Base-by-base conservation (phyloP, 2,797 vertebrate genomes). In the Trachops cirrhosus region DNA sequence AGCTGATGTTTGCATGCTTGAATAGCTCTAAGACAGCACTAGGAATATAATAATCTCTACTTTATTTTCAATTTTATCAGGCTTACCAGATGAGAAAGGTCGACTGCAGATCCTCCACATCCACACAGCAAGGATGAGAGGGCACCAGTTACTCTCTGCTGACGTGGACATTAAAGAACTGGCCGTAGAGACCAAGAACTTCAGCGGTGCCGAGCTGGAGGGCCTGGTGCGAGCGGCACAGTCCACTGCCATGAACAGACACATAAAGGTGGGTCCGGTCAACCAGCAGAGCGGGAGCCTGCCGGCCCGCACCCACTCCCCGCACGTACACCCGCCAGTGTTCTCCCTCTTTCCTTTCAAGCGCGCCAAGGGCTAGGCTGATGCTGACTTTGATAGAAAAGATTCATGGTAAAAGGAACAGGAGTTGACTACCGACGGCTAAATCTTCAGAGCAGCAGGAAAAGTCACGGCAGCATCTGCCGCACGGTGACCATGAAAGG, bases 161-260 rank as follows among this genome's bases (percentile, higher is more conserved):
- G 99, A 99, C 0, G 99, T 99, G 44, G 98, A 99, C 89, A 74
- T 99, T 26, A 97, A 98, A 18, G 99, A 99, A 89, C 98, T 99
- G 87, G 99, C 99, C 0, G 94, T 98, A 5, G 99, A 99, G 97
- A 99, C 99, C 2, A 99, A 99, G 97, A 99, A 99, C 97, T 99
- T 98, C 98, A 99, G 99, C 46, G 99, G 99, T 0, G 99, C 99
- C 1, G 99, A 99, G 87, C 98, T 99, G 96, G 99, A 99, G 96
- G 99, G 99, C 5, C 98, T 99, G 62, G 99, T 99, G 96, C 98
- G 99, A 87, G 99, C 99, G 3, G 99, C 99, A 0, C 99, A 99
- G 97, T 99, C 99, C 89, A 99, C 99, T 0, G 99, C 99, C 86
- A 99, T 99, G 99, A 99, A 99, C 98, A 98, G 99, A 46, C 99